These are phyloP conservation scores for Penaeus vannamei DNA, from an alignment of 1,140 invertebrate genomes.

Conservation along the genomic window DNA sequence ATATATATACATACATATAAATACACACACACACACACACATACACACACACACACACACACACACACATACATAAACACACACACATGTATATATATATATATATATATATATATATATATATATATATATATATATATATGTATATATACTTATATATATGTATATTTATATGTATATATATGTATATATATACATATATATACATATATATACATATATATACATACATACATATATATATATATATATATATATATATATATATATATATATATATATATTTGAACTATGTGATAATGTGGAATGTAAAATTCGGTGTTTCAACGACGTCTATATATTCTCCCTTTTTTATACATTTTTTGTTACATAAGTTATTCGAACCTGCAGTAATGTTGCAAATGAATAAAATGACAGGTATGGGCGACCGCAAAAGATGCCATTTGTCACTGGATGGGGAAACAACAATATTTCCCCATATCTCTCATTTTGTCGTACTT, in stretches of 20 bases:
- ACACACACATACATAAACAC: conserved; percentile 25
- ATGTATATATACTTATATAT: background rate
- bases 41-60: conserved; percentile 20
- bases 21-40: conserved; percentile 17
- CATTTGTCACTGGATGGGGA: no score
- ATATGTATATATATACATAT: conserved; percentile 28
- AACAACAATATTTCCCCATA: no score
- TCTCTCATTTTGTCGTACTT: no score
- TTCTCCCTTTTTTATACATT: background rate
- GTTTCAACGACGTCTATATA: background rate
- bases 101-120: no score
- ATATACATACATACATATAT: conserved; percentile 16
- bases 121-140: no score
- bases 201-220: conserved; percentile 18
- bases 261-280: background rate
- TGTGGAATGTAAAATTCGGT: background rate
- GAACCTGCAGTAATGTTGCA: no score
- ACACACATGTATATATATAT: no score
- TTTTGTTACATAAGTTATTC: no score
- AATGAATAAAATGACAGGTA: no score
- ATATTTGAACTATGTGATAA: background rate
- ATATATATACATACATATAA: conserved; percentile 9
- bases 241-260: background rate
- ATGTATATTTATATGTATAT: conserved; percentile 21
- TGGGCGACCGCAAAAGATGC: no score